Percentiles rank a stretch among this genome's conserved stretches.
Evolutionary conservation across 2,797 vertebrate species (phyloP).

Genomic region (Falco columbarius): DNA sequence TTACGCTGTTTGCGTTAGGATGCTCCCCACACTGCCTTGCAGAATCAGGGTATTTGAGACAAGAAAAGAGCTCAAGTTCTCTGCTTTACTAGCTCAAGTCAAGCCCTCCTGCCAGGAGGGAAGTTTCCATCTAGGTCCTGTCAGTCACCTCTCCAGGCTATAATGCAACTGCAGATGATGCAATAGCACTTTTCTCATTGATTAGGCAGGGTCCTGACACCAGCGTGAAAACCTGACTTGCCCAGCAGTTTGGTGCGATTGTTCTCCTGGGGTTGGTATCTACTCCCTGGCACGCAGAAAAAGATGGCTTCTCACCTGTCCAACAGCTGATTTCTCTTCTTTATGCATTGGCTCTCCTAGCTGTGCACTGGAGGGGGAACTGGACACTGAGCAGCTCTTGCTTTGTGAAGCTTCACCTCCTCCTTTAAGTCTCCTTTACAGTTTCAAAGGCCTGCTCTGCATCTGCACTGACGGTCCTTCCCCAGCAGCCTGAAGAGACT

Average conservation of each 20-base stretch:
- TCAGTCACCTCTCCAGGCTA: neutral
- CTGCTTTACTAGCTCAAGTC: neutral
- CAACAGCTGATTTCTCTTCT: neutral
- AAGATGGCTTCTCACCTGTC: neutral
- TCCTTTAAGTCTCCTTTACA: neutral
- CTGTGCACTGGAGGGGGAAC: neutral
- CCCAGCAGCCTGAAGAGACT: neutral
- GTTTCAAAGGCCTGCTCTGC: neutral
- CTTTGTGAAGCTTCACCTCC: neutral
- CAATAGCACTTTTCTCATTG: neutral
- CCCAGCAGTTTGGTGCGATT: neutral
- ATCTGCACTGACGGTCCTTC: neutral
- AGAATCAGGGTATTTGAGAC: neutral
- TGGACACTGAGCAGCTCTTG: neutral
- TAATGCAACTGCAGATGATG: neutral
- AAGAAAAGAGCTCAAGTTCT: neutral
- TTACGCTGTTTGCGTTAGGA: neutral
- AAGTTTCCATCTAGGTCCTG: neutral
- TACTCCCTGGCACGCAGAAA: neutral
- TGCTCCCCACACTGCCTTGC: accelerated
- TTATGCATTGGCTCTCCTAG: neutral
- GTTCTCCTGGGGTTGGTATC: neutral
- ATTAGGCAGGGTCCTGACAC: neutral
- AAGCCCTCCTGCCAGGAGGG: neutral
- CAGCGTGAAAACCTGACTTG: accelerated